Evolutionary conservation across 2,888 invertebrate species (phyloP).

Genomic region (Notodonta ziczac): DNA sequence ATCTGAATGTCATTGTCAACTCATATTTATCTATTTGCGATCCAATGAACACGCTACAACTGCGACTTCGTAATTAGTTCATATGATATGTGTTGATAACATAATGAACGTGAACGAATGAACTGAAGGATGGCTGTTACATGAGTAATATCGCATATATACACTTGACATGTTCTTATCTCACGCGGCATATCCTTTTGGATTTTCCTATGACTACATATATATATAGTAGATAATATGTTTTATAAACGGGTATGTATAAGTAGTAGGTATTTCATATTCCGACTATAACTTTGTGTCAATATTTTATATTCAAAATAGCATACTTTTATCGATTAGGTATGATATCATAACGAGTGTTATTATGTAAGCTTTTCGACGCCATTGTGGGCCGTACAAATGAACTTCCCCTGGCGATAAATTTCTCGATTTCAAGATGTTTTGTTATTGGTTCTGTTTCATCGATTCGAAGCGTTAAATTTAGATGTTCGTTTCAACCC

Average conservation of each 20-base stretch:
- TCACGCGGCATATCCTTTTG: not conserved
- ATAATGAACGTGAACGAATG: no score
- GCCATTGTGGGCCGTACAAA: constrained; percentile 19
- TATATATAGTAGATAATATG: not conserved
- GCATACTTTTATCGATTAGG: constrained; percentile 33
- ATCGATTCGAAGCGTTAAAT: constrained; percentile 39
- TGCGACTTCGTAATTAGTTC: constrained; percentile 40
- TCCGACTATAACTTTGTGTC: constrained; percentile 9
- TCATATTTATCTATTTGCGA: constrained; percentile 59
- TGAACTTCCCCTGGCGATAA: constrained; percentile 21
- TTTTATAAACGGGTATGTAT: no score
- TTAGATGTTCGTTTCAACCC: constrained; percentile 48
- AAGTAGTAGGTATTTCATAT: constrained; percentile 3
- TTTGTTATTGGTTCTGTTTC: constrained; percentile 32
- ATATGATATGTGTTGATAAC: constrained; percentile 1
- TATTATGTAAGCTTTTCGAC: constrained; percentile 36
- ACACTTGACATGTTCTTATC: not conserved
- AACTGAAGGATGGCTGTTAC: no score
- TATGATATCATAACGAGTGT: constrained; percentile 42
- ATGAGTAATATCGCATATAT: no score
- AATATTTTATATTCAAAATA: constrained; percentile 43
- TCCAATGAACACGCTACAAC: constrained; percentile 38
- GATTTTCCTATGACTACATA: constrained; percentile 18
- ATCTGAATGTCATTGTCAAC: constrained; percentile 69
- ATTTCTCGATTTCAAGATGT: constrained; percentile 34